A percentile compares a stretch with the other conserved stretches of the same genome.
Evolutionary conservation across 53 echinoderm and acorn worm genomes (phyloP).

Genomic region (Pentamera pediparva): DNA sequence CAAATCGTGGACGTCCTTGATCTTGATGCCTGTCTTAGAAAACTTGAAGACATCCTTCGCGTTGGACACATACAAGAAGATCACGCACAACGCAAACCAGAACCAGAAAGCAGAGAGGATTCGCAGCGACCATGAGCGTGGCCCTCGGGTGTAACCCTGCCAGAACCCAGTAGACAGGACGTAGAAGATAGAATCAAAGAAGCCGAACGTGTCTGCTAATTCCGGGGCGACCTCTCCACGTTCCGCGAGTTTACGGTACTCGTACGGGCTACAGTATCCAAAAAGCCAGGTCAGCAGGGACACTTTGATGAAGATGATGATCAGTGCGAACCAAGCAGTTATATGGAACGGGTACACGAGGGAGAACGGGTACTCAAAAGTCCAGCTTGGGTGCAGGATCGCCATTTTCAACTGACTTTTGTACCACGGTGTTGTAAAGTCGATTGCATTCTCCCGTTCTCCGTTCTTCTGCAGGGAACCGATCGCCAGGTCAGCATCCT

Average conservation of each 20-base stretch:
- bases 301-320: conserved; percentile 53
- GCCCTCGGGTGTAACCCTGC: conserved; percentile 56
- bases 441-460: conserved; percentile 62
- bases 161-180: conserved; percentile 42
- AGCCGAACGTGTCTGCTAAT: conserved; percentile 43
- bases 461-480: conserved; percentile 56
- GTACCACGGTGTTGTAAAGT: conserved; percentile 54
- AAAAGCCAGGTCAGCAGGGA: conserved; percentile 41
- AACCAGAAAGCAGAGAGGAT: conserved; percentile 72
- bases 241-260: conserved; percentile 43
- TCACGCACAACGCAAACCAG: conserved; percentile 51
- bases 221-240: conserved; percentile 52
- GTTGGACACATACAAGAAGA: conserved; percentile 62
- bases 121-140: conserved; percentile 54
- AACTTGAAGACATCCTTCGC: conserved; percentile 50
- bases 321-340: conserved; percentile 61
- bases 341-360: conserved; percentile 57
- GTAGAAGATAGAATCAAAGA: conserved; percentile 53
- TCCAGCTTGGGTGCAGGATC: conserved; percentile 68
- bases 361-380: conserved; percentile 72
- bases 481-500: conserved; percentile 88
- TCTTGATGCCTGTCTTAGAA: conserved; percentile 44
- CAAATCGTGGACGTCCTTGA: conserved; percentile 52
- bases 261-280: conserved; percentile 58
- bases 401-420: conserved; percentile 52